Percentiles rank a stretch among this genome's conserved stretches.
phyloP scores from a whole-genome alignment of 2,113 vertebrate genomes.

The Plotosus lineatus region DNA sequence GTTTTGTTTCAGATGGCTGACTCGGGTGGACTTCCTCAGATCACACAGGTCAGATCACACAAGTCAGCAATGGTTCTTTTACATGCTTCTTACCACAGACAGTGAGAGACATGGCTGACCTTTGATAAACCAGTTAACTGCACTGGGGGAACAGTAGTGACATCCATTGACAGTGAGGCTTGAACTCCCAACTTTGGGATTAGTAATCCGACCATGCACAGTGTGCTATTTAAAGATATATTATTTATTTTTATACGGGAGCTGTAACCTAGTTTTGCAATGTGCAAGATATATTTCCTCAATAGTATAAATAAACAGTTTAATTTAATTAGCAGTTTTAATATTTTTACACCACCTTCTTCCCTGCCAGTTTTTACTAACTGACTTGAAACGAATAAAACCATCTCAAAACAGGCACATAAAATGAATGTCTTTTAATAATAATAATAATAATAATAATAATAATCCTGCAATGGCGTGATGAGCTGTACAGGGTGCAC shows the following conservation, averaged over 20 bases:
- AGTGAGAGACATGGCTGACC: too few species aligned
- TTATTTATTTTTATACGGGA: not conserved
- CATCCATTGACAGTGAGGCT: too few species aligned
- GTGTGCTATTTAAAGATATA: not conserved
- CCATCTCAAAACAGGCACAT: not conserved
- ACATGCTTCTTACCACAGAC: too few species aligned
- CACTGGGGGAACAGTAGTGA: too few species aligned
- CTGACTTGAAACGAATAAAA: not conserved
- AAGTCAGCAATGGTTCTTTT: too few species aligned
- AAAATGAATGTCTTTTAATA: not conserved
- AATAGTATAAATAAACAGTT: not conserved
- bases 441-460: constrained; percentile 4
- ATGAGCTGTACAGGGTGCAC: too few species aligned
- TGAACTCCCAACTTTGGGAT: too few species aligned
- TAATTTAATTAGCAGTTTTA: not conserved
- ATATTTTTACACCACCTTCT: not conserved
- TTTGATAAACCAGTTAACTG: too few species aligned
- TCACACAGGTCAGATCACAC: constrained; percentile 89
- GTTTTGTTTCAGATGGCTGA: constrained; percentile 87
- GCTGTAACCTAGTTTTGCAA: not conserved
- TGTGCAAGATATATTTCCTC: not conserved
- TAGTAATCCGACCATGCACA: too few species aligned
- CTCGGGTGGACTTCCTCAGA: constrained; percentile 93
- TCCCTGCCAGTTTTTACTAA: not conserved
- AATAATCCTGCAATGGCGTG: too few species aligned